Percentiles rank a stretch among this genome's conserved stretches.
These are phyloP conservation scores for Lagopus muta DNA, from an alignment of 2,113 vertebrate genomes.

Conservation along the genomic window DNA sequence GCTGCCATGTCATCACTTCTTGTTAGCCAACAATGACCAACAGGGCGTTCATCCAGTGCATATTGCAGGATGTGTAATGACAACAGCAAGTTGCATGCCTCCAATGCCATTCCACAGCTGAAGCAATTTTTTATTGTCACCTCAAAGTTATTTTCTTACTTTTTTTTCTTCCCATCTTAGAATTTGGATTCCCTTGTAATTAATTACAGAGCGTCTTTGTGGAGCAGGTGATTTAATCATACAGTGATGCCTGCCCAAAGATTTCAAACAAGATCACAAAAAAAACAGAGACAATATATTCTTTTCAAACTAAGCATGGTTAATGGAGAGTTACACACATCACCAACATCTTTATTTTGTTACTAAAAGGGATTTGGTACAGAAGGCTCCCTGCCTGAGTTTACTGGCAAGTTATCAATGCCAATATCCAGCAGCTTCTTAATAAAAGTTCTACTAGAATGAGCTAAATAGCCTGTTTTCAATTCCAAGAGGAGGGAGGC, in stretches of 20 bases:
- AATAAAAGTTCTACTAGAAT: not conserved
- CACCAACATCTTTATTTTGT: not conserved
- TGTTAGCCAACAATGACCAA: not conserved
- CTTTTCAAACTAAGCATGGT: not conserved
- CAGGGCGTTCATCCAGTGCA: not conserved
- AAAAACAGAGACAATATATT: accelerated
- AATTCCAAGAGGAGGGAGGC: not conserved
- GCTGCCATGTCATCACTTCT: not conserved
- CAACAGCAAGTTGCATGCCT: not conserved
- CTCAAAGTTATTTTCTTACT: not conserved
- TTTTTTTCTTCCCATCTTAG: not conserved
- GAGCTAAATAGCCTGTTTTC: not conserved
- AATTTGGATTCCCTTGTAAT: not conserved
- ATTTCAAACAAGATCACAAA: not conserved
- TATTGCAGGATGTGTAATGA: not conserved
- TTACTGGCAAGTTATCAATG: not conserved
- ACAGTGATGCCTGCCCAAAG: not conserved
- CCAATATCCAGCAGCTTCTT: not conserved
- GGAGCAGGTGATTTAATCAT: not conserved
- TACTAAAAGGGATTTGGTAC: not conserved
- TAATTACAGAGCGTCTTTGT: not conserved
- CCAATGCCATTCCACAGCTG: not conserved
- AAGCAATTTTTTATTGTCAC: not conserved
- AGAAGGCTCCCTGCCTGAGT: not conserved
- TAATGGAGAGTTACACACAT: not conserved